Conservation (phyloP, 2,888 invertebrate genomes). For the Trachelus iudaicus region DNA sequence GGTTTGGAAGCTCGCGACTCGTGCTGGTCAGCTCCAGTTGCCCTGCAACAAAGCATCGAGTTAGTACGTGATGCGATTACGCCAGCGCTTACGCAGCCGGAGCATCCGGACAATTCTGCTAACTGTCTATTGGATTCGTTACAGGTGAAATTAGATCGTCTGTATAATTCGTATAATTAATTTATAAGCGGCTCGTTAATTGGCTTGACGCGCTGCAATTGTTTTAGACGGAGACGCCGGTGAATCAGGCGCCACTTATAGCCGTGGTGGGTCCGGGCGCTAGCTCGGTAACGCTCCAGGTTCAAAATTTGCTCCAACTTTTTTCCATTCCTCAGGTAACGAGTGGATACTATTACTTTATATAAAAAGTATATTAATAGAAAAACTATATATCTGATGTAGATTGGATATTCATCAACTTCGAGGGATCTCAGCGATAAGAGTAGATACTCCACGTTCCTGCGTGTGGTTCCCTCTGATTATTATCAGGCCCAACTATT, state of each 20-base stretch:
- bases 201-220: neutral
- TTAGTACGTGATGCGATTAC: constrained; percentile 77
- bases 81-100: constrained; percentile 53
- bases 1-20: constrained; percentile 83
- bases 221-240: constrained; percentile 9
- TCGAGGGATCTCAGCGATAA: constrained; percentile 81
- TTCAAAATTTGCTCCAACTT: constrained; percentile 82
- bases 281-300: constrained; percentile 77
- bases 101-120: constrained; percentile 32
- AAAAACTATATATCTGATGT: constrained; percentile 42
- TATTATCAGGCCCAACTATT: constrained; percentile 81
- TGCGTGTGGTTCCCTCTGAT: constrained; percentile 83
- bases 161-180: neutral
- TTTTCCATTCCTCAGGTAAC: constrained; percentile 68
- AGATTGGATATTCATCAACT: constrained; percentile 84
- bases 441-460: constrained; percentile 79
- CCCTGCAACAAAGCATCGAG: constrained; percentile 81
- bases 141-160: constrained; percentile 23
- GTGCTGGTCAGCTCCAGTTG: constrained; percentile 85
- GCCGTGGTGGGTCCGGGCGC: constrained; percentile 82
- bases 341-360: neutral
- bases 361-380: neutral
- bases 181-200: neutral
- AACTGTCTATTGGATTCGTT: constrained; percentile 31
- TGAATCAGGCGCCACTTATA: constrained; percentile 68